Base-by-base conservation (phyloP, 2,888 invertebrate species). In the Lepidochitona cinerea region DNA sequence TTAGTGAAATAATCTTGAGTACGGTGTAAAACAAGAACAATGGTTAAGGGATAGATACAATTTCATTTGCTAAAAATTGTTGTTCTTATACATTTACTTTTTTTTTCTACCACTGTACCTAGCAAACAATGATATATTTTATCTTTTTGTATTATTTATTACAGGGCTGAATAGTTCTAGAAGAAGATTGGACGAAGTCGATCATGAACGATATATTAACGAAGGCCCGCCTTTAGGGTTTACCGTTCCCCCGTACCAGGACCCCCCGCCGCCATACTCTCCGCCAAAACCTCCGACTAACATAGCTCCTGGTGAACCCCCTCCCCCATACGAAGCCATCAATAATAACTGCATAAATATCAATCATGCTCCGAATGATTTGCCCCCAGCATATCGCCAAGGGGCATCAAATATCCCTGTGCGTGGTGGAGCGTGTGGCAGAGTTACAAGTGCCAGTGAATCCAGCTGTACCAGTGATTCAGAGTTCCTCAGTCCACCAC, bases 221-320 rank as follows among this genome's bases (percentile, higher is more conserved):
- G 85, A 88, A 64, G 75, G 77, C 6, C 84, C 87, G 69, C 80
- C 80, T 64, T 76, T 84, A 73, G 87, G 88, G 18, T 79, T 89
- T 9, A 84, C 86, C 73, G 86, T 85, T 67, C 89, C 89, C 1
- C 87, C 89, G 0, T 89, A 89, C 66, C 86, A 87, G 72, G 89
- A 89, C 66, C 89, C 88, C 0, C 89, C 89, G 32, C 89, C 89
- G 26, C 89, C 89, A 0, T 89, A 89, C 78, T 84, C 89, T 4
- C 87, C 88, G 2, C 88, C 88, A 32, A 89, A 89, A 79, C 88
- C 89, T 3, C 84, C 85, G 26, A 81, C 83, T 0, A 72, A 74
- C 65, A 79, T 80, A 7, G 75, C 81, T 9, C 84, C 84, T 12
- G 85, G 84, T 4, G 88, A 89, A 68, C 85, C 84, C 0, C 86